Percentiles rank a stretch among this genome's conserved stretches.
phyloP scores from a whole-genome alignment of 2,113 vertebrate genomes.

The Cyprinus carpio region DNA sequence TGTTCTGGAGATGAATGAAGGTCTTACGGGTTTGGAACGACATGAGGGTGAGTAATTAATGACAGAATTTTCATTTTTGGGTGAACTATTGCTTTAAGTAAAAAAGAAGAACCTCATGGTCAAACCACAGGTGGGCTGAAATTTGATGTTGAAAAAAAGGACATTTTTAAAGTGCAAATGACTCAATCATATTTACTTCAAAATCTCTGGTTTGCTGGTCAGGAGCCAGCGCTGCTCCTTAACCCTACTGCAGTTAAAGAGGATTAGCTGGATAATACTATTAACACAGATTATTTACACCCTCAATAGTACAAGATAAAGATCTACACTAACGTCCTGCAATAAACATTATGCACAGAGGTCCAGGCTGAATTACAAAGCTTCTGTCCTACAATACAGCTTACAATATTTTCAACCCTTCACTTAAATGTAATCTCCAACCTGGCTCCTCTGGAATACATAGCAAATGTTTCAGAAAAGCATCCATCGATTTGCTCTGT shows the following conservation, averaged over 20 bases:
- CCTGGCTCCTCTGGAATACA: not conserved
- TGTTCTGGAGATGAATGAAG: not conserved
- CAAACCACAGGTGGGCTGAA: not conserved
- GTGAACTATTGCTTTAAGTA: not conserved
- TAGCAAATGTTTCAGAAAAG: not conserved
- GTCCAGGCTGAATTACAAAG: not conserved
- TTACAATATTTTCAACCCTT: not conserved
- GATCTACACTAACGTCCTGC: not conserved
- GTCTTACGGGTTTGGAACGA: not conserved
- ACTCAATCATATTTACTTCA: not conserved
- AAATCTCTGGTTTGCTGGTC: not conserved
- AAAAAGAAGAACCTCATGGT: not conserved
- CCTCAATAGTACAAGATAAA: conserved; percentile 4
- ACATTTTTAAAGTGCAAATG: not conserved
- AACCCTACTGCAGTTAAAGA: conserved; percentile 5
- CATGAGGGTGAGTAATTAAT: no score
- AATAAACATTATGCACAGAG: not conserved
- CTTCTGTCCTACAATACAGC: not conserved
- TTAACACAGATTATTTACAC: conserved; percentile 38
- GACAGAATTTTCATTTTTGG: not conserved
- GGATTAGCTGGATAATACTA: conserved; percentile 37
- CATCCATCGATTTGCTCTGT: not conserved
- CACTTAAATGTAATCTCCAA: not conserved
- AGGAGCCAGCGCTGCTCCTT: not conserved
- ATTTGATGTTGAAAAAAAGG: not conserved